A percentile compares a stretch with the other conserved stretches of the same genome.
These are phyloP conservation scores for Siphonodentalium dalli DNA, from an alignment of 2,888 invertebrate species.

Conservation along the genomic window DNA sequence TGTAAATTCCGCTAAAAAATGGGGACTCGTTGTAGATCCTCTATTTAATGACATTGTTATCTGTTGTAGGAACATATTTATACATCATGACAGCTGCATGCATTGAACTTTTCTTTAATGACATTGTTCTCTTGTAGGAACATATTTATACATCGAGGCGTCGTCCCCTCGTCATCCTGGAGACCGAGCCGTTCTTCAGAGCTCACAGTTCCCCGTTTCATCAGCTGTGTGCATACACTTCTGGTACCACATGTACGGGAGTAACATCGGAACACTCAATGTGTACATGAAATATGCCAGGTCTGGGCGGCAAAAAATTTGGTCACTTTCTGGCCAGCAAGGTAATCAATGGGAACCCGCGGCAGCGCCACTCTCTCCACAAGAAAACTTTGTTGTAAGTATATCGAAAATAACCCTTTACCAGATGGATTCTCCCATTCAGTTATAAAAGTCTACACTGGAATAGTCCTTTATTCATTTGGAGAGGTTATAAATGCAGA, in stretches of 20 bases:
- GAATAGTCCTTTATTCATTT: too few species aligned
- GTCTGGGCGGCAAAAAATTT: slow-evolving; percentile 24
- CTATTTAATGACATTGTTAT: too few species aligned
- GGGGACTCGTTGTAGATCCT: too few species aligned
- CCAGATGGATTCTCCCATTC: too few species aligned
- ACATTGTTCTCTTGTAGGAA: slow-evolving; percentile 31
- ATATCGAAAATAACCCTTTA: too few species aligned
- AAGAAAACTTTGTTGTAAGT: too few species aligned
- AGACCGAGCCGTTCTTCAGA: slow-evolving; percentile 48
- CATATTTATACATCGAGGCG: slow-evolving; percentile 83
- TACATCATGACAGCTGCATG: too few species aligned
- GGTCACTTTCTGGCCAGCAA: slow-evolving; percentile 42
- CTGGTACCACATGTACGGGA: slow-evolving; percentile 57
- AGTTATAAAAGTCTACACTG: too few species aligned
- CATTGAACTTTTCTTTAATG: background rate
- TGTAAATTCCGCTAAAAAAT: too few species aligned
- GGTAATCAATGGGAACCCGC: slow-evolving; percentile 42
- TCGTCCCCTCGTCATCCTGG: slow-evolving; percentile 71
- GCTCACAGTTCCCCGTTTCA: slow-evolving; percentile 34
- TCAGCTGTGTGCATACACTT: slow-evolving; percentile 42
- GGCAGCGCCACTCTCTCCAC: slow-evolving; percentile 16
- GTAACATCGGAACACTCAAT: slow-evolving; percentile 38
- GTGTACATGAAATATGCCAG: slow-evolving; percentile 37
- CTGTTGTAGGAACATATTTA: too few species aligned
- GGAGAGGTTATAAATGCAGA: too few species aligned